phyloP scores from a whole-genome alignment of 2,797 vertebrate species.

The Knipowitschia caucasica region DNA sequence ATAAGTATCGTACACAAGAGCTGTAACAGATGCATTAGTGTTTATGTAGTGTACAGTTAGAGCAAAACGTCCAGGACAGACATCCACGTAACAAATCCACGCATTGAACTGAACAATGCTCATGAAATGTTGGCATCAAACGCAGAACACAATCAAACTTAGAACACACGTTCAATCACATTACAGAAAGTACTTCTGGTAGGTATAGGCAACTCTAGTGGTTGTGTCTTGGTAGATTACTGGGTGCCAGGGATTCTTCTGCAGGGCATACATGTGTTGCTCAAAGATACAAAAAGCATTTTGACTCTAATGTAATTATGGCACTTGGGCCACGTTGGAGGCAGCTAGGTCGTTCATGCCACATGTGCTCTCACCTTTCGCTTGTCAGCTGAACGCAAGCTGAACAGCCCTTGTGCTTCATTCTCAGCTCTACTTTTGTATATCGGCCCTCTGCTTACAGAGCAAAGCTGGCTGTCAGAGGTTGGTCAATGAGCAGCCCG shows the following conservation, averaged over 20 bases:
- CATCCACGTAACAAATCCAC: conserved; percentile 27
- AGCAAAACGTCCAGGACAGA: conserved; percentile 29
- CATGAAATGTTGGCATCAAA: conserved; percentile 37
- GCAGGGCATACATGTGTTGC: conserved; percentile 84
- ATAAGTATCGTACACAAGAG: conserved; percentile 31
- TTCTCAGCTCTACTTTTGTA: conserved; percentile 70
- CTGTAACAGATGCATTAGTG: conserved; percentile 33
- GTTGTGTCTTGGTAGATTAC: conserved; percentile 80
- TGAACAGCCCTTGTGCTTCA: conserved; percentile 56
- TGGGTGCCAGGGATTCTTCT: conserved; percentile 82
- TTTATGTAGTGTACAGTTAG: conserved; percentile 22
- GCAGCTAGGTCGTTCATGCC: conserved; percentile 79
- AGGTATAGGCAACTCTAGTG: conserved; percentile 74
- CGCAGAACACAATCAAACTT: conserved; percentile 37
- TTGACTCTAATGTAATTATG: conserved; percentile 84
- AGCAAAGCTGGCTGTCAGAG: conserved; percentile 73
- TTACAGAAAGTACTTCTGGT: conserved; percentile 65
- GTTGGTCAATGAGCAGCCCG: conserved; percentile 69
- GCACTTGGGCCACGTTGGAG: conserved; percentile 76
- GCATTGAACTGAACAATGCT: conserved; percentile 35
- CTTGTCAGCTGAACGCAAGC: conserved; percentile 72
- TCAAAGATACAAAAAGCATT: conserved; percentile 83
- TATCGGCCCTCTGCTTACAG: conserved; percentile 65
- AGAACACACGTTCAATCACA: conserved; percentile 49
- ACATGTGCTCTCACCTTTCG: conserved; percentile 81